Evolutionary conservation across 1,140 invertebrate species (phyloP), one percentile per base, ranked within the genome.

Genomic region (Drosophila grimshawi): DNA sequence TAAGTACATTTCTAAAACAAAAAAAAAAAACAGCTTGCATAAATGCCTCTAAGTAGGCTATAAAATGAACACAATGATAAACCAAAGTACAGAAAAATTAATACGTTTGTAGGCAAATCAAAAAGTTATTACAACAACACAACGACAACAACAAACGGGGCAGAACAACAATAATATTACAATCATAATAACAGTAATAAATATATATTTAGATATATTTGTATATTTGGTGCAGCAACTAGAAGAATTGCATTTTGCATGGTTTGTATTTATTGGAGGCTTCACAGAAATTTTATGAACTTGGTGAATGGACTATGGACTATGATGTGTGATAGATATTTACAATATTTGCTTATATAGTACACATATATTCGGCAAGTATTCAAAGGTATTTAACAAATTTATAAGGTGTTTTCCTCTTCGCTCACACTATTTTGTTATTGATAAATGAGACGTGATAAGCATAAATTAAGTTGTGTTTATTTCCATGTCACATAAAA

Each of bases 41-140:
- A 89, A 85, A 48, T 68, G 80, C 85, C 85, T 81, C 85, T 88
- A 88, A 76, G 78, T 73, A 88, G 85, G 85, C 85, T 61, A 64
- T 60, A 74, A 74, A 77, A 83, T 71, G 53, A 85, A 89, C 60
- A 63, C 56, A 78, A 89, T 10, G 43, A 37, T 65, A 78, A 69
- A 51, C 46, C 48, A 35, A 39, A 86, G 69, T 46, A 52, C 10
- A 30, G 4, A 60, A 75, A 29, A 57, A 43, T n/a, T 4, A 43
- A 39, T 59, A 49, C 5, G 32, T 11, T n/a, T 66, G 39, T 49
- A 60, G 72, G 64, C 72, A 74, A 86, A 62, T 75, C 30, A 70
- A 81, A 78, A 78, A 75, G 70, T 55, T 57, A 39, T 63, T 46
- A 72, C 56, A 55, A 37, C 56, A 72, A 66, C 55, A 72, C 61